Percentiles rank a stretch among this genome's conserved stretches.
These are phyloP conservation scores for Ptiloglossa arizonensis DNA, from an alignment of 1,140 invertebrate genomes.

Conservation along the genomic window DNA sequence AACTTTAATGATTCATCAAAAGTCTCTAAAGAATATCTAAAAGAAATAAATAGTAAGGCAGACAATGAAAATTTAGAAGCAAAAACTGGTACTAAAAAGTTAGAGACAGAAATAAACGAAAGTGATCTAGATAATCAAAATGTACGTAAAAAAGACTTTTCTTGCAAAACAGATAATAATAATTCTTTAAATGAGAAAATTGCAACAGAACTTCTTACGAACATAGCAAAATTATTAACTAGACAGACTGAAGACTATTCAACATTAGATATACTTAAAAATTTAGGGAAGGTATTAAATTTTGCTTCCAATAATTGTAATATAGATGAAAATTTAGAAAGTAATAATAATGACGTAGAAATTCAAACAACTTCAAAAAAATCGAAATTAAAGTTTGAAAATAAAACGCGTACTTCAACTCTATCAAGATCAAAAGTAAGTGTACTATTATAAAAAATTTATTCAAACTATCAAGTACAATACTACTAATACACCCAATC, in stretches of 20 bases:
- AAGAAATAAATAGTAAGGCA: constrained; percentile 9
- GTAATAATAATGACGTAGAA: background rate
- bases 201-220: constrained; percentile 61
- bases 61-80: background rate
- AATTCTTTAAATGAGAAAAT: constrained; percentile 55
- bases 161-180: background rate
- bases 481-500: background rate
- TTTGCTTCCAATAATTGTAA: constrained; percentile 51
- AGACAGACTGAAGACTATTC: constrained; percentile 56
- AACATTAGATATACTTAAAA: constrained; percentile 61
- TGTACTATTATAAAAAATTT: constrained; percentile 6
- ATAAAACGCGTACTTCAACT: constrained; percentile 4
- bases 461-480: background rate
- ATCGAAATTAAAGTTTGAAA: constrained; percentile 11
- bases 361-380: constrained; percentile 25
- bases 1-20: constrained; percentile 9
- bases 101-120: constrained; percentile 2
- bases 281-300: constrained; percentile 67
- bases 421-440: constrained; percentile 62
- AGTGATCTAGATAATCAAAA: background rate
- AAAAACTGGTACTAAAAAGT: background rate
- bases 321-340: constrained; percentile 16
- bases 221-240: constrained; percentile 68
- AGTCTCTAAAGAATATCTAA: constrained; percentile 33
- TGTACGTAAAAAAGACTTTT: background rate